Percentiles rank a stretch among this genome's conserved stretches.
Evolutionary conservation across 2,888 invertebrate genomes (phyloP).

Genomic region (Stomorhina lunata): DNA sequence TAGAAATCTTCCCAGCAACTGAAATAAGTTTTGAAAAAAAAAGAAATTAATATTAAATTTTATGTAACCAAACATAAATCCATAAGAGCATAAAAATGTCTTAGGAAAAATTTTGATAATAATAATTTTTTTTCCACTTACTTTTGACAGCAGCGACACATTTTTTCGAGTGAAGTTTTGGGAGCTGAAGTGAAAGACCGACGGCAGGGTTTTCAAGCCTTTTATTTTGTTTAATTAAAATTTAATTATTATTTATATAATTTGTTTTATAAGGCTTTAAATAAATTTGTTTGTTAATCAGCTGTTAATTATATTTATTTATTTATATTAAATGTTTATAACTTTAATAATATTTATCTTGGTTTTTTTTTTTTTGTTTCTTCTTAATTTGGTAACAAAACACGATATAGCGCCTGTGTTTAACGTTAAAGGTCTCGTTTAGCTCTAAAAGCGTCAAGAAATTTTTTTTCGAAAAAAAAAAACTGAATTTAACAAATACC

Average conservation of each 20-base stretch:
- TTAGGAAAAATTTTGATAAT: slow-evolving; percentile 13
- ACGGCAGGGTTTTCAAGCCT: background rate
- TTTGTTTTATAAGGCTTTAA: background rate
- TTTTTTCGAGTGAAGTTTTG: slow-evolving; percentile 67
- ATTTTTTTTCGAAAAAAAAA: no score
- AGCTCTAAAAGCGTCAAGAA: slow-evolving; percentile 59
- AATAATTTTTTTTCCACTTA: slow-evolving; percentile 70
- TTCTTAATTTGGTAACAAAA: slow-evolving; percentile 40
- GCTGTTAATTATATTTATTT: slow-evolving; percentile 36
- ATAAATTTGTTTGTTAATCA: slow-evolving; percentile 40
- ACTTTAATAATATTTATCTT: background rate
- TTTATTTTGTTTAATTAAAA: slow-evolving; percentile 1
- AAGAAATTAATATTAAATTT: slow-evolving; percentile 36
- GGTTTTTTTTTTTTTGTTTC: slow-evolving; percentile 23
- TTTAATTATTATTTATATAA: background rate
- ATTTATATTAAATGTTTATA: slow-evolving; percentile 38
- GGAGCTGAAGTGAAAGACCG: background rate
- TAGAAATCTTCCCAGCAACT: slow-evolving; percentile 87
- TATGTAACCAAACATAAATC: slow-evolving; percentile 60
- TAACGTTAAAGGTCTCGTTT: slow-evolving; percentile 57
- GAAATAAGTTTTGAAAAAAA: slow-evolving; percentile 64
- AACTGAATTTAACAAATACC: slow-evolving; percentile 40
- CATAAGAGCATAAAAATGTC: slow-evolving; percentile 5
- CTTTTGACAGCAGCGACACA: slow-evolving; percentile 79
- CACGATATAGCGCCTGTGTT: slow-evolving; percentile 23